A percentile compares a stretch with the other conserved stretches of the same genome.
These are phyloP conservation scores for Diarsia dahlii DNA, from an alignment of 2,888 invertebrate species.

Conservation along the genomic window DNA sequence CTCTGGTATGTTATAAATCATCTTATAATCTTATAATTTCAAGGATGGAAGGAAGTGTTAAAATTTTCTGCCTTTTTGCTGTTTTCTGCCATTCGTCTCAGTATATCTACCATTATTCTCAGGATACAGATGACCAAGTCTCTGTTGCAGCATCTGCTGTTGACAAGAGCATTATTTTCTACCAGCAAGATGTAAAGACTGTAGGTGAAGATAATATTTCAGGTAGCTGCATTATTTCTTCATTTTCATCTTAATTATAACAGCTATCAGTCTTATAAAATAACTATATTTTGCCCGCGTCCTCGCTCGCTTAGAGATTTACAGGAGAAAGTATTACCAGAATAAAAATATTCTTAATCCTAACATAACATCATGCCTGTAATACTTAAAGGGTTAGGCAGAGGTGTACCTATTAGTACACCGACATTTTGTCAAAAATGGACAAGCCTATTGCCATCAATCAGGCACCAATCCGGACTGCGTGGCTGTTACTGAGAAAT, in stretches of 20 bases:
- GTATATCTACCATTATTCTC: background rate
- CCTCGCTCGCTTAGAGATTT: background rate
- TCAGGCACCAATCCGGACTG: no score
- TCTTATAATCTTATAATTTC: background rate
- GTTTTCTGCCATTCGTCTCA: background rate
- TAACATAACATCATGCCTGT: no score
- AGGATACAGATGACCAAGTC: background rate
- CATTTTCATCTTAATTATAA: conserved; percentile 18
- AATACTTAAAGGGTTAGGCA: no score
- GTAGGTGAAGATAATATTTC: conserved; percentile 25
- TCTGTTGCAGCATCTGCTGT: background rate
- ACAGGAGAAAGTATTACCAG: background rate
- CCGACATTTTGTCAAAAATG: no score
- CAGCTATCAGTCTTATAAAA: conserved; percentile 32
- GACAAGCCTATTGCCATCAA: no score
- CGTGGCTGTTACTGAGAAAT: no score
- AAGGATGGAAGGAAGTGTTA: background rate
- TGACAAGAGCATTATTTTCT: background rate
- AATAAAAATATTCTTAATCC: no score
- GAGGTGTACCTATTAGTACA: no score
- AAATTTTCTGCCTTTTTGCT: background rate
- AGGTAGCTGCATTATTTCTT: background rate
- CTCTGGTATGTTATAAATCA: background rate
- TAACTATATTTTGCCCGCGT: background rate
- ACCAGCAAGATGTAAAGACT: conserved; percentile 6